phyloP scores from a whole-genome alignment of 2,888 invertebrate species.

The Dolichopus griseipennis region DNA sequence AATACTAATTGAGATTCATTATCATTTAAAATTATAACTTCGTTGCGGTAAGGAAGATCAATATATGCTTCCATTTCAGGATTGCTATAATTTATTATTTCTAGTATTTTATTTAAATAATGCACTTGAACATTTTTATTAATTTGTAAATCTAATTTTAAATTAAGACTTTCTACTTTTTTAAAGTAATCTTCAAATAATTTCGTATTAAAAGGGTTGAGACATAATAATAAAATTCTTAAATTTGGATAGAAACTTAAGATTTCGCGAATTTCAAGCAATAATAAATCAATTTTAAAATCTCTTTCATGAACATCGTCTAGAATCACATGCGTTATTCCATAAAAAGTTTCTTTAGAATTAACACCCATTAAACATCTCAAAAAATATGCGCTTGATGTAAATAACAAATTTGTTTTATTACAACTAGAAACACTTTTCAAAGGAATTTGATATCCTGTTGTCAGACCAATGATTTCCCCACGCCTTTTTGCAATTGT shows the following conservation, averaged over 20 bases:
- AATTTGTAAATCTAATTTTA: slow-evolving; percentile 61
- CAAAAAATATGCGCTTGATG: slow-evolving; percentile 43
- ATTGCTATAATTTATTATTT: not conserved
- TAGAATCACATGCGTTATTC: slow-evolving; percentile 67
- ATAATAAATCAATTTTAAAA: slow-evolving; percentile 78
- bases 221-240: slow-evolving; percentile 52
- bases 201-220: not conserved
- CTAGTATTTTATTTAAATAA: slow-evolving; percentile 59
- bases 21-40: slow-evolving; percentile 18
- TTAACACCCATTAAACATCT: slow-evolving; percentile 79
- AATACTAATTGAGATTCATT: slow-evolving; percentile 14
- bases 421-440: slow-evolving; percentile 47
- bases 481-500: slow-evolving; percentile 61
- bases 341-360: slow-evolving; percentile 29
- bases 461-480: slow-evolving; percentile 57
- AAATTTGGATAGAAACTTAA: slow-evolving; percentile 59
- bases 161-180: not conserved
- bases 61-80: not conserved
- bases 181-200: slow-evolving; percentile 8
- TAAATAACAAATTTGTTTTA: slow-evolving; percentile 21
- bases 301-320: slow-evolving; percentile 93
- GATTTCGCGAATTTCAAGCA: slow-evolving; percentile 71
- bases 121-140: slow-evolving; percentile 58
- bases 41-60: slow-evolving; percentile 47
- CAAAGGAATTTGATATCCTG: slow-evolving; percentile 81